Base-by-base conservation (phyloP, 2,113 vertebrate species). In the Antechinus flavipes region DNA sequence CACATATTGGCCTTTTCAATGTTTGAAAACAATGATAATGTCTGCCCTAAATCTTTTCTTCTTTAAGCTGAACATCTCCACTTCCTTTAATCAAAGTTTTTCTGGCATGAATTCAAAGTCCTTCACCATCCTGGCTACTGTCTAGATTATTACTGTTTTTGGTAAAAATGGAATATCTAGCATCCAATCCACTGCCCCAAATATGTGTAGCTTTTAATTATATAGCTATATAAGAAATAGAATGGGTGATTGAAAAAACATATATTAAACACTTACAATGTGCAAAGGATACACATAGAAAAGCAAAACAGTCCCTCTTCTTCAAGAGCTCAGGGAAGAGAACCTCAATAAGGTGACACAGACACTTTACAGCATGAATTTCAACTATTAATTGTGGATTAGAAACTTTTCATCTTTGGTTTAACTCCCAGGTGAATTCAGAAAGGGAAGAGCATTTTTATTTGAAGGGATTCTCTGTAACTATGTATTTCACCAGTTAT, bases 401-500 rank as follows among this genome's bases (percentile, higher is more conserved):
- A 89, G 96, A 96, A 95, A 53, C 95, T 96, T 95, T 93, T 90
- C 95, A 90, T 95, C 93, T 92, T 68, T 94, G 91, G 42, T 95
- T 93, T 96, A 91, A 97, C 93, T 61, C 90, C 94, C 96, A 97
- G 96, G 95, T 95, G 96, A 94, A 98, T 97, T 98, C 96, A 96
- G 94, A 93, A 95, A 96, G 94, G 96, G 96, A 61, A 61, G 35
- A 5, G 47, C 95, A 93, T 96, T 97, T 97, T 97, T 97, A 90
- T 96, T 93, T 96, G 91, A 94, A 95, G 97, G 94, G 93, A 95
- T 94, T 97, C 95, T 97, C 42, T 92, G 92, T 96, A 96, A 96
- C 93, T 98, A 93, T 97, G 95, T 97, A 98, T 96, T 96, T 97
- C 97, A 97, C 94, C 97, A 97, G 93, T 96, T 97, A 96, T 97